Conservation (phyloP, 2,113 vertebrate genomes). For the Tricholaema leucomelas region DNA sequence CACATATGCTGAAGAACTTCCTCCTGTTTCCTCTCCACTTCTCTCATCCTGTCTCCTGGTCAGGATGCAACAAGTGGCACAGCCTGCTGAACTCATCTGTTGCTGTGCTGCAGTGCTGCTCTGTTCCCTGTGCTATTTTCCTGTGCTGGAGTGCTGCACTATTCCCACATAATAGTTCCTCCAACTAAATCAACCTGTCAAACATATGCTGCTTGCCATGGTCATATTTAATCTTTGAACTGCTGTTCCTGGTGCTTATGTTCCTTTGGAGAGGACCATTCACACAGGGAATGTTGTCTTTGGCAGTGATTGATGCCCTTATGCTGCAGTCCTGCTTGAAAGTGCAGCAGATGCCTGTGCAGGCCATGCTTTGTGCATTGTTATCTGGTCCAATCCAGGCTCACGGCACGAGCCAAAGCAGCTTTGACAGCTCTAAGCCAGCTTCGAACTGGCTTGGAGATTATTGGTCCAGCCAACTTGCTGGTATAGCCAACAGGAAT, state of each 20-base stretch:
- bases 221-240: background rate
- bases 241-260: background rate
- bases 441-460: background rate
- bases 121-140: background rate
- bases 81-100: background rate
- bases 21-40: too few species aligned
- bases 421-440: background rate
- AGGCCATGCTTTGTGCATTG: background rate
- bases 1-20: too few species aligned
- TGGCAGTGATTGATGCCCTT: background rate
- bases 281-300: background rate
- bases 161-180: background rate
- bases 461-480: background rate
- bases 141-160: background rate
- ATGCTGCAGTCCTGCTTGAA: background rate
- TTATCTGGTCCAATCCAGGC: too few species aligned
- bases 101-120: background rate
- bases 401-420: background rate
- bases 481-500: background rate
- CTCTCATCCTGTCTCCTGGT: background rate
- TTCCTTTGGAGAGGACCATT: background rate
- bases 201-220: background rate
- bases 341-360: fast-evolving
- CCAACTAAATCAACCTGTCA: background rate
- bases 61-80: background rate